Conservation (phyloP, 2,797 vertebrate genomes). For the Acomys russatus region DNA sequence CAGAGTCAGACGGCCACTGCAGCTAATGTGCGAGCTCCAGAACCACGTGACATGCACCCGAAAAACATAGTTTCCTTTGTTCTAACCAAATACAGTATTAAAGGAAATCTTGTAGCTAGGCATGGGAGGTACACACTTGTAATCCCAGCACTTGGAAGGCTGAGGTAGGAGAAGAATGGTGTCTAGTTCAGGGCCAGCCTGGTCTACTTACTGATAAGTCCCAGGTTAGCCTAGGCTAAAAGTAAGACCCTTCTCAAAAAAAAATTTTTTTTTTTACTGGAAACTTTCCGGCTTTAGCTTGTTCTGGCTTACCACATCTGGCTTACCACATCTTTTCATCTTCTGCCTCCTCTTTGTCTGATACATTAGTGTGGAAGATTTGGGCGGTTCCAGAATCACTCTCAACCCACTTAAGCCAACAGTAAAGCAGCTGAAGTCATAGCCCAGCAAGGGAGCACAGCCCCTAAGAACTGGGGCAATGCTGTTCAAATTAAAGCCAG, state of each 20-base stretch:
- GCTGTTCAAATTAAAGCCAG: background rate
- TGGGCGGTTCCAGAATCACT: background rate
- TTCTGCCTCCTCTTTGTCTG: background rate
- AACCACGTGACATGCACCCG: background rate
- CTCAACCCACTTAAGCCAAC: background rate
- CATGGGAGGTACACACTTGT: background rate
- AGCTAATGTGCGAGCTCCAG: background rate
- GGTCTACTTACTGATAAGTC: background rate
- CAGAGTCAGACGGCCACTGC: background rate
- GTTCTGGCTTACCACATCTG: background rate
- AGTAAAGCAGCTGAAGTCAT: background rate
- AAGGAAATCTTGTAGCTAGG: conserved; percentile 30
- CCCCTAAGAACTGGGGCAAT: background rate
- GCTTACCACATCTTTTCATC: background rate
- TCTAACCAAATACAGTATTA: conserved; percentile 22
- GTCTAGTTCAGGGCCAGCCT: background rate
- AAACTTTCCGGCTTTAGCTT: conserved; percentile 47
- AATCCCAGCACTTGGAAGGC: background rate
- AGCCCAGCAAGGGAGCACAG: background rate
- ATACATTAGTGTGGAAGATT: background rate
- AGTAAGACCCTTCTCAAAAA: background rate
- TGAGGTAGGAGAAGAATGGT: background rate
- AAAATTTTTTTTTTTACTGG: background rate
- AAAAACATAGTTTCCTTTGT: background rate
- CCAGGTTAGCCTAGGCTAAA: background rate